A percentile compares a stretch with the other conserved stretches of the same genome.
Conservation (phyloP, 2,113 vertebrate species). For the Ceyx melanurus region DNA sequence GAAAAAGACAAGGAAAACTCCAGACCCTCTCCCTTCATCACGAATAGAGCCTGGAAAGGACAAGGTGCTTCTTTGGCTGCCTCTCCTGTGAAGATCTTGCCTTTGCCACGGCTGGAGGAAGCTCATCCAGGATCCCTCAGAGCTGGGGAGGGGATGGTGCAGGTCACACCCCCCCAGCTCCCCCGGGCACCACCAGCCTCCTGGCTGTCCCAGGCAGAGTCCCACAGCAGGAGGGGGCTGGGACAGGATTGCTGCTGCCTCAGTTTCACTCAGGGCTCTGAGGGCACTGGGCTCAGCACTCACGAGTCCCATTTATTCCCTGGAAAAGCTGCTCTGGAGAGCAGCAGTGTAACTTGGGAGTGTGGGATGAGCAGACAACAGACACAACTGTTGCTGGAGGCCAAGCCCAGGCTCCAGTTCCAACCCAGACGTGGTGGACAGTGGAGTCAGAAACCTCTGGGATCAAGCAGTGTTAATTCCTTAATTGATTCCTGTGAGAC, state of each 20-base stretch:
- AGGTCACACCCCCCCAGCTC: no score
- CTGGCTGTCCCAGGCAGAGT: rapidly evolving
- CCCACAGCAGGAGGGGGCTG: background rate
- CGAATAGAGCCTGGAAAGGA: background rate
- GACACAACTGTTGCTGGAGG: rapidly evolving
- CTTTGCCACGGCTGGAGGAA: background rate
- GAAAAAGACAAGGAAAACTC: slow-evolving; percentile 25
- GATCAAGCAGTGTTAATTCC: rapidly evolving
- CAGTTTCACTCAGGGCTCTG: background rate
- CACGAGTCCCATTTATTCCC: rapidly evolving
- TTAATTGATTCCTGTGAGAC: background rate
- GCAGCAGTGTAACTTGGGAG: background rate
- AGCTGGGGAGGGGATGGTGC: rapidly evolving
- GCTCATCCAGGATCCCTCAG: background rate
- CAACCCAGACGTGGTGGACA: background rate
- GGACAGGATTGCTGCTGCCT: background rate
- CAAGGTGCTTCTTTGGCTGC: background rate
- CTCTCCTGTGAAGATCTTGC: background rate
- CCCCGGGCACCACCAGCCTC: background rate
- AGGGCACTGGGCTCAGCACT: background rate
- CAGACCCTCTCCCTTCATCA: background rate
- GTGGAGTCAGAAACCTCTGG: background rate
- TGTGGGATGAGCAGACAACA: background rate
- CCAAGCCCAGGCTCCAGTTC: rapidly evolving
- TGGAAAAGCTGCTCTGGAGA: background rate